Percentiles rank a stretch among this genome's conserved stretches.
Evolutionary conservation across 2,113 vertebrate species (phyloP).

Genomic region (Saiga tatarica): DNA sequence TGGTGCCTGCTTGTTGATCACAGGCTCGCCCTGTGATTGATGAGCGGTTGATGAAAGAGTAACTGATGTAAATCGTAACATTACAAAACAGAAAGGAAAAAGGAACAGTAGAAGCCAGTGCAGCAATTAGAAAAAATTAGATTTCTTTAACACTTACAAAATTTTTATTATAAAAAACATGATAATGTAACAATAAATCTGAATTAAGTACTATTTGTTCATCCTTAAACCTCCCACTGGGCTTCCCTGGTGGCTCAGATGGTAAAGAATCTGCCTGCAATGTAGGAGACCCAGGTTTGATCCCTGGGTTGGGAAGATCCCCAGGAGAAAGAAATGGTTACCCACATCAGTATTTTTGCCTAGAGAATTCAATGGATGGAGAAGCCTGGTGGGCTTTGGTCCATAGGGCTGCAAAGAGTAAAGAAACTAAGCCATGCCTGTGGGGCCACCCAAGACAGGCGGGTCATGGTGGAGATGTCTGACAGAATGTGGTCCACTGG

Average conservation of each 20-base stretch:
- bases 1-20: neutral
- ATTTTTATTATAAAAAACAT: neutral
- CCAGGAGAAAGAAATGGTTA: neutral
- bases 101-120: neutral
- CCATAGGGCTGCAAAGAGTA: neutral
- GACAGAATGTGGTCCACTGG: no score
- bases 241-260: neutral
- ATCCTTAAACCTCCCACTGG: neutral
- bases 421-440: no score
- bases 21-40: neutral
- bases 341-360: neutral
- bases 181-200: fast-evolving
- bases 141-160: neutral
- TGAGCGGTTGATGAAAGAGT: neutral
- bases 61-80: neutral
- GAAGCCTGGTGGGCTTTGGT: neutral
- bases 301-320: neutral
- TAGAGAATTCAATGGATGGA: neutral
- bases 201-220: neutral
- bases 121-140: neutral
- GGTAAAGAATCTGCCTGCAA: neutral
- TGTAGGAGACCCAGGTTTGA: neutral
- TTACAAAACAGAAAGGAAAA: neutral
- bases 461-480: no score
- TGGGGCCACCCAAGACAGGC: fast-evolving